These are phyloP conservation scores for Saimiri boliviensis DNA, from an alignment of 2,113 vertebrate species.

Conservation along the genomic window DNA sequence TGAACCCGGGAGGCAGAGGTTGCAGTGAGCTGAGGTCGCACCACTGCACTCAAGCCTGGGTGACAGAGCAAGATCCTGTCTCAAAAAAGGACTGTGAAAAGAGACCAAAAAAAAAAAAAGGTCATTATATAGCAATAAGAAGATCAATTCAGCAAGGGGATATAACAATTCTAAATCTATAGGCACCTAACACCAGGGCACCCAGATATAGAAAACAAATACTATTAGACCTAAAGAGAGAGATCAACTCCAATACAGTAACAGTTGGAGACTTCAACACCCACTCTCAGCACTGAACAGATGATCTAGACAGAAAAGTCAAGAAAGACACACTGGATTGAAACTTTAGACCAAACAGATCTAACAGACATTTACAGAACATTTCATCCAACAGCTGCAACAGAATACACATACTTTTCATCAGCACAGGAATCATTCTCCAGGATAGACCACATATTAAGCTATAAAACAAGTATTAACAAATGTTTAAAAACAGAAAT, in stretches of 20 bases:
- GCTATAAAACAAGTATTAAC: background rate
- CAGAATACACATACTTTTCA: background rate
- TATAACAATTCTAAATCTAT: background rate
- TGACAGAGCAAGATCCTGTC: too few relatives aligned
- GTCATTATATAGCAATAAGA: background rate
- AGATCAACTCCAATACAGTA: background rate
- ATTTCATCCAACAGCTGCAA: background rate
- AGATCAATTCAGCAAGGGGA: background rate
- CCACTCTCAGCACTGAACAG: background rate
- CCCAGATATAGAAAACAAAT: background rate
- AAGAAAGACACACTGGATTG: background rate
- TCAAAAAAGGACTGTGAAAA: background rate
- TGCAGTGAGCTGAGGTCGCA: too few relatives aligned
- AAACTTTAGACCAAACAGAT: background rate
- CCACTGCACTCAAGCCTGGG: too few relatives aligned
- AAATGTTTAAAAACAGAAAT: background rate
- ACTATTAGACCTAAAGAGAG: background rate
- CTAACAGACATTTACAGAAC: background rate
- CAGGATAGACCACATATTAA: background rate
- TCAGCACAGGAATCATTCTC: background rate
- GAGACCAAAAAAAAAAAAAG: background rate
- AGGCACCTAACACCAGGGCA: background rate
- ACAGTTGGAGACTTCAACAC: background rate
- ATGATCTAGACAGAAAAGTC: background rate
- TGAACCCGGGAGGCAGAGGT: too few relatives aligned